These are phyloP conservation scores for Drosophila nasuta DNA, from an alignment of 1,140 invertebrate genomes.

Conservation along the genomic window DNA sequence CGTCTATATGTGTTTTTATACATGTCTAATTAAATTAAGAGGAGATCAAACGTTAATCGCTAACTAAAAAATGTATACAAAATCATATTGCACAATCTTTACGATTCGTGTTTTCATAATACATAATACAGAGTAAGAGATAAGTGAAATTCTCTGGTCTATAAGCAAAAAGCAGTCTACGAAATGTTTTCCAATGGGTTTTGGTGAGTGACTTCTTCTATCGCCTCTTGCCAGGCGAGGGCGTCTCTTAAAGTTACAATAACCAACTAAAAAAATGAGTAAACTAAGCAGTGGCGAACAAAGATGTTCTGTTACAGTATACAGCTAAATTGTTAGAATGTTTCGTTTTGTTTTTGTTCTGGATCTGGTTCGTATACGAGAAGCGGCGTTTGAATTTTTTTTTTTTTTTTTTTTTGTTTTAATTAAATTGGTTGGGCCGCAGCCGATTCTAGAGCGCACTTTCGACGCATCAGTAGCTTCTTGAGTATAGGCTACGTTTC, in stretches of 20 bases:
- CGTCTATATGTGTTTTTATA: constrained; percentile 22
- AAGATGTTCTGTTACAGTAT: constrained; percentile 32
- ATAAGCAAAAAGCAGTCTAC: constrained; percentile 73
- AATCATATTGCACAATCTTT: constrained; percentile 75
- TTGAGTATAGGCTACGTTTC: constrained; percentile 85
- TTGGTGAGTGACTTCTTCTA: constrained; percentile 63
- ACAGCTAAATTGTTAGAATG: constrained; percentile 51
- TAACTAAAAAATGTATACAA: constrained; percentile 63
- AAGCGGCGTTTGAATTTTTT: constrained; percentile 9
- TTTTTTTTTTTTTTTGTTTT: too few species aligned
- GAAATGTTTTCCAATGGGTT: constrained; percentile 68
- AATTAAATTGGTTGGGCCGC: constrained; percentile 16
- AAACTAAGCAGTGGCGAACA: constrained; percentile 42
- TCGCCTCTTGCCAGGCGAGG: constrained; percentile 22
- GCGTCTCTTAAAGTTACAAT: constrained; percentile 38
- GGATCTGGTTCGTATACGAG: constrained; percentile 51
- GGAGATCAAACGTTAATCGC: constrained; percentile 73
- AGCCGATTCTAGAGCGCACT: constrained; percentile 64
- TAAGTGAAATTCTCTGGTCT: constrained; percentile 50
- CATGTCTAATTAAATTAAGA: constrained; percentile 74
- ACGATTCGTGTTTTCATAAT: constrained; percentile 62
- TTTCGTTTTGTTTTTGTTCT: constrained; percentile 27
- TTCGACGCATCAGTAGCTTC: constrained; percentile 80
- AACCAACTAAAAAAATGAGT: constrained; percentile 27
- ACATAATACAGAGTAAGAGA: constrained; percentile 41